Evolutionary conservation across 2,888 invertebrate genomes (phyloP).

Genomic region (Ophonus ardosiacus): DNA sequence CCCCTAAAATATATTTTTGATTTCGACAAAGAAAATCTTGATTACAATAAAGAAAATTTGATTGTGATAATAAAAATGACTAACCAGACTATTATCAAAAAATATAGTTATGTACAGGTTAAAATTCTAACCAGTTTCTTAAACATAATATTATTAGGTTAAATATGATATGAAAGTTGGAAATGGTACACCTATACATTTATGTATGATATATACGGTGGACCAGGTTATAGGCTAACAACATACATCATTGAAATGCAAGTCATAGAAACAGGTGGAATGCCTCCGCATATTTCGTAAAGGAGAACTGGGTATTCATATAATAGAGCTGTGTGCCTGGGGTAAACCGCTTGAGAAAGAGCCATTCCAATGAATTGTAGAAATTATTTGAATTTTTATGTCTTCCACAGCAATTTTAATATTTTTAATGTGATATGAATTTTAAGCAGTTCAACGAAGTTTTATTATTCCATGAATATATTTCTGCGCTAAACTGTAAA

Average conservation of each 20-base stretch:
- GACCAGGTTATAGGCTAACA: too few relatives aligned
- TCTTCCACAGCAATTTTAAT: slow-evolving; percentile 22
- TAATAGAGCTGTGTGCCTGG: not conserved
- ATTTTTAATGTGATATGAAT: slow-evolving; percentile 28
- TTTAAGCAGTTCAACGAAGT: slow-evolving; percentile 28
- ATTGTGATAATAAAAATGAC: too few relatives aligned
- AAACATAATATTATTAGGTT: too few relatives aligned
- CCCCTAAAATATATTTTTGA: too few relatives aligned
- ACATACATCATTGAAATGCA: not conserved
- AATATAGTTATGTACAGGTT: too few relatives aligned
- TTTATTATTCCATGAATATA: slow-evolving; percentile 25
- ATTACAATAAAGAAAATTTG: too few relatives aligned
- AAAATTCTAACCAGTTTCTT: slow-evolving; percentile 4
- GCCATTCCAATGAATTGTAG: slow-evolving; percentile 3
- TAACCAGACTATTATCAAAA: too few relatives aligned
- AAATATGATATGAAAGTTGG: not conserved
- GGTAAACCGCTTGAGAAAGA: not conserved
- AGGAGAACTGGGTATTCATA: not conserved
- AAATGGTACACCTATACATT: not conserved
- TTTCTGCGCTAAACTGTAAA: not conserved
- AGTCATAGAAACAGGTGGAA: not conserved
- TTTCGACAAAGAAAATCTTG: too few relatives aligned
- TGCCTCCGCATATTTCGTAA: not conserved
- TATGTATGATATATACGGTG: too few relatives aligned
- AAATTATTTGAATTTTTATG: slow-evolving; percentile 38